Conservation (phyloP, 2,113 vertebrate species). For the Leucoraja erinaceus region DNA sequence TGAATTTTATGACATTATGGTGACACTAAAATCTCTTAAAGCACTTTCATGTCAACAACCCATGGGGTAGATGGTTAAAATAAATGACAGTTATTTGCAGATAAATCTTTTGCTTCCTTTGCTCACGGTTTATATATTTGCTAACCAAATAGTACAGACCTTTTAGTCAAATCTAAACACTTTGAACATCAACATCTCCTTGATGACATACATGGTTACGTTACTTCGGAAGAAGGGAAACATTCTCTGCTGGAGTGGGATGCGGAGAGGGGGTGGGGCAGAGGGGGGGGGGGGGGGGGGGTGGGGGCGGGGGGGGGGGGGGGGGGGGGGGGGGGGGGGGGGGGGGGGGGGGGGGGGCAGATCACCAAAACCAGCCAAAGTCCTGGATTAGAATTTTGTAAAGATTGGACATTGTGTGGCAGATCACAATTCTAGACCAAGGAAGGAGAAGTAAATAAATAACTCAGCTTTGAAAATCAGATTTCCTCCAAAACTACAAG, state of each 20-base stretch:
- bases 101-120: neutral
- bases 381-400: neutral
- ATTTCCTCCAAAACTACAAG: neutral
- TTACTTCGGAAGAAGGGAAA: neutral
- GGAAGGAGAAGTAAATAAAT: neutral
- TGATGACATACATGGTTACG: neutral
- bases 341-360: too few relatives aligned
- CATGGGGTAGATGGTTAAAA: neutral
- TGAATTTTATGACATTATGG: neutral
- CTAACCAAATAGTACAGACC: neutral
- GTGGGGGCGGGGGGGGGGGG: too few relatives aligned
- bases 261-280: too few relatives aligned
- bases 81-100: neutral
- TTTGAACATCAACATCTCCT: neutral
- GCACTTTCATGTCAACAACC: neutral
- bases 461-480: neutral
- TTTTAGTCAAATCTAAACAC: neutral
- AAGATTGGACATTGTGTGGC: too few relatives aligned
- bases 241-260: neutral
- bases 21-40: conserved; percentile 14
- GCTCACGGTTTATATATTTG: neutral
- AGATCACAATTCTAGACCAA: neutral
- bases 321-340: too few relatives aligned
- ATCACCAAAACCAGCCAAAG: neutral
- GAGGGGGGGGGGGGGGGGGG: too few relatives aligned